Base-by-base conservation (phyloP, 2,113 vertebrate species). In the Ptilorrhoa leucosticta region DNA sequence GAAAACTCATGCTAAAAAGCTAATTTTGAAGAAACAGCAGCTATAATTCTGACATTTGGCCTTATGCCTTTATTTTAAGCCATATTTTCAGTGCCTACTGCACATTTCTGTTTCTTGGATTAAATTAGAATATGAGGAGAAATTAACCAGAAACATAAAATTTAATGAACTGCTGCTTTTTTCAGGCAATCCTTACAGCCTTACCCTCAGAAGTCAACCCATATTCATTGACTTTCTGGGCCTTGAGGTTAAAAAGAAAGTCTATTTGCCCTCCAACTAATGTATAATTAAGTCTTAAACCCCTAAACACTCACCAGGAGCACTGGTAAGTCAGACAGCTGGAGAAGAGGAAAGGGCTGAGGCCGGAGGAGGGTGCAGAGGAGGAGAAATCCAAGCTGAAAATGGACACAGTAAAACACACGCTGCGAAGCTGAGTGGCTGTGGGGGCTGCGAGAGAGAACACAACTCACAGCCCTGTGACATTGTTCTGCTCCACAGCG, bases 131-230 rank as follows among this genome's bases (percentile, higher is more conserved):
- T 73, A 42, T 22, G 30, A 87, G 11, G 18, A 33, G 65, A 94
- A 75, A 39, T 44, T 71, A 84, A 89, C 4, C 9, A 94, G 81
- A 93, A 81, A 45, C n/a, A 79, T n/a, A 47, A 44, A 69, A 77
- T 83, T 86, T 83, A 86, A 85, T 91, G 90, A 94, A 89, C 78
- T 91, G 26, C 76, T 87, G 28, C 28, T 83, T 88, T 81, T 69
- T 76, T 77, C 5, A 6, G 7, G 8, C 5, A 0, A 69, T 48
- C 66, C 79, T 90, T 64, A 35, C 11, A 87, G 66, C 30, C 57
- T 82, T 53, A 27, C 61, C 69, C 57, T 68, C 35, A 47, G 73
- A 88, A 85, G 53, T 60, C 75, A 93, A 77, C 83, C 8, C 42
- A 15, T 47, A 40, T 30, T 47, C 42, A 44, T 35, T 63, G 89